These are phyloP conservation scores for Rynchops niger DNA, from an alignment of 2,113 vertebrate genomes.

Conservation along the genomic window DNA sequence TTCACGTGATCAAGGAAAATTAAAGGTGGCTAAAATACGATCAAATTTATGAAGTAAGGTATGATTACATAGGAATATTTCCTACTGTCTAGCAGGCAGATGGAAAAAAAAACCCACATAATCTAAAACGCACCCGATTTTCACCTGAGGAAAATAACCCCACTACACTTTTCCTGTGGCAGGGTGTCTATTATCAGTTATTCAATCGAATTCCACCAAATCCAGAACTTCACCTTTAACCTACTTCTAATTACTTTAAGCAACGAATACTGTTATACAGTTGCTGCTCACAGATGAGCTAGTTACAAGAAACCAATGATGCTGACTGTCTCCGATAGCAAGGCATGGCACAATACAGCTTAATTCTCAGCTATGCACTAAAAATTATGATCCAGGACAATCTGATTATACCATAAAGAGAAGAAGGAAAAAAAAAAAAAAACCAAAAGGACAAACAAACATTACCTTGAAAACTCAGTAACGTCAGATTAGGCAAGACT, in stretches of 20 bases:
- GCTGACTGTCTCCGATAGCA: neutral
- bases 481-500: neutral
- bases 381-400: neutral
- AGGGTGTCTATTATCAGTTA: neutral
- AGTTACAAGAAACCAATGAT: neutral
- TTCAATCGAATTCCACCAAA: neutral
- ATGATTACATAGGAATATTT: neutral
- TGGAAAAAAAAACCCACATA: neutral
- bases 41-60: neutral
- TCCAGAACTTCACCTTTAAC: neutral
- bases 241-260: neutral
- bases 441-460: neutral
- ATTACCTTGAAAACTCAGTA: neutral
- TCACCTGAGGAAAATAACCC: neutral
- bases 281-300: neutral
- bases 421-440: accelerated
- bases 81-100: neutral
- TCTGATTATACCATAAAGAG: neutral
- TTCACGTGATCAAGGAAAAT: neutral
- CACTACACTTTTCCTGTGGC: neutral
- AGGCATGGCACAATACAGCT: neutral
- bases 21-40: neutral
- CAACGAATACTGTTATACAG: neutral
- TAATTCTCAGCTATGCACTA: neutral
- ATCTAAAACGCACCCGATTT: neutral